These are phyloP conservation scores for Ariolimax columbianus DNA, from an alignment of 2,888 invertebrate species.

Conservation along the genomic window DNA sequence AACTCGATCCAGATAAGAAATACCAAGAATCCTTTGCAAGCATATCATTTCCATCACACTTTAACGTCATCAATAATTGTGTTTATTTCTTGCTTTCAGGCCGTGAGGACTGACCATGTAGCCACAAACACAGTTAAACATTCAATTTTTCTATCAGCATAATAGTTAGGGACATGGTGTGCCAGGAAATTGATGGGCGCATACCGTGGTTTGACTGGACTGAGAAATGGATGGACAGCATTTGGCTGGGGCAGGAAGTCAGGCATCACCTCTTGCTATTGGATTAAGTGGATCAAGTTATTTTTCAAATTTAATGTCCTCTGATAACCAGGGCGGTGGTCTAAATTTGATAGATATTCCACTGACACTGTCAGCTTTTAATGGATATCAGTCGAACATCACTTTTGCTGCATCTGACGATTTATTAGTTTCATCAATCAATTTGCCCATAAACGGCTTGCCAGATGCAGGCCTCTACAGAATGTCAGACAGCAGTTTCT, in stretches of 20 bases:
- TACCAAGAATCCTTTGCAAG: no score
- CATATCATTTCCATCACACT: no score
- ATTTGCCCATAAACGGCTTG: conserved; percentile 39
- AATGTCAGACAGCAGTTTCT: conserved; percentile 43
- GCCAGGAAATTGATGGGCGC: conserved; percentile 26
- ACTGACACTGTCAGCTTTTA: conserved; percentile 40
- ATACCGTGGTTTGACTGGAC: conserved; percentile 6
- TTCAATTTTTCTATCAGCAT: conserved; percentile 5
- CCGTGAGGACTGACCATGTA: conserved; percentile 19
- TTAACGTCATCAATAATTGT: no score
- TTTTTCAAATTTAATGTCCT: conserved; percentile 48
- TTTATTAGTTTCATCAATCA: conserved; percentile 40
- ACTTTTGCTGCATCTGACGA: conserved; percentile 43
- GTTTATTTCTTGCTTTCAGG: conserved; percentile 19
- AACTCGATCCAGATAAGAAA: no score
- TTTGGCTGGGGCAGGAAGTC: conserved; percentile 41
- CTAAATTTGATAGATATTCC: conserved; percentile 49
- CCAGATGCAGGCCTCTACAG: conserved; percentile 38
- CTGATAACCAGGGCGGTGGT: conserved; percentile 35
- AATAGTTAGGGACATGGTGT: conserved; percentile 41
- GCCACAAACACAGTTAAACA: conserved; percentile 7
- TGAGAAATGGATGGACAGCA: conserved; percentile 49
- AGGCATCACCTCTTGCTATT: conserved; percentile 44
- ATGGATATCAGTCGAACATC: conserved; percentile 46
- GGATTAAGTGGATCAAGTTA: conserved; percentile 38